Evolutionary conservation across 2,113 vertebrate species (phyloP).

Genomic region (Coryphaenoides rupestris): DNA sequence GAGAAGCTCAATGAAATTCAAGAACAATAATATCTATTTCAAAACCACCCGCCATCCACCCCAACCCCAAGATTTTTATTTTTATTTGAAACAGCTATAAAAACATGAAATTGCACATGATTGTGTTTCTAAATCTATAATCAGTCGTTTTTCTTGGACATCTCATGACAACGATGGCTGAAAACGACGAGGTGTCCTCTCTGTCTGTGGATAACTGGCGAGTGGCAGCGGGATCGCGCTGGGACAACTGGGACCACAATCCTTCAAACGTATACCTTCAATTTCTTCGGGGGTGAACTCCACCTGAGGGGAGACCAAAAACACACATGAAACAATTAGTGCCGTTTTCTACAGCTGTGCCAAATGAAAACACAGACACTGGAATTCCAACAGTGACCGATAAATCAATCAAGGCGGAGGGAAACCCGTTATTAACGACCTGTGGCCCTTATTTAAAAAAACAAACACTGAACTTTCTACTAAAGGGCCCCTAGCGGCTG

Average conservation of each 20-base stretch:
- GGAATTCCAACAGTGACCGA: neutral
- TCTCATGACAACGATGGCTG: conserved; percentile 29
- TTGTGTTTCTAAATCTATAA: neutral
- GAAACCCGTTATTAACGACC: too few relatives aligned
- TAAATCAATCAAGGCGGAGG: neutral
- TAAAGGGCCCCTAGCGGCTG: too few relatives aligned
- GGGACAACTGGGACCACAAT: conserved; percentile 18
- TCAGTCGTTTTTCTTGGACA: conserved; percentile 35
- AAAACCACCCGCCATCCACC: too few relatives aligned
- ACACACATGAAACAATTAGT: conserved; percentile 19
- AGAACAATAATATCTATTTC: too few relatives aligned
- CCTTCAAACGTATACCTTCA: conserved; percentile 77
- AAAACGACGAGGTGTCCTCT: conserved; percentile 17
- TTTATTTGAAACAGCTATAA: too few relatives aligned
- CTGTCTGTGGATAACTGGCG: conserved; percentile 40
- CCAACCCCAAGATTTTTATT: too few relatives aligned
- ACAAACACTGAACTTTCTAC: too few relatives aligned
- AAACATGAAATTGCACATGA: too few relatives aligned
- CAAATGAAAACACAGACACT: neutral
- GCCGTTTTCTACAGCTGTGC: neutral
- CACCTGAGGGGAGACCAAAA: conserved; percentile 68
- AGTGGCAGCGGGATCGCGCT: conserved; percentile 5
- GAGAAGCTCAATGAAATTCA: too few relatives aligned
- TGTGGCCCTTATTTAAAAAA: too few relatives aligned
- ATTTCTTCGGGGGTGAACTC: conserved; percentile 84